These are phyloP conservation scores for Patella pellucida DNA, from an alignment of 2,888 invertebrate genomes.

Conservation along the genomic window DNA sequence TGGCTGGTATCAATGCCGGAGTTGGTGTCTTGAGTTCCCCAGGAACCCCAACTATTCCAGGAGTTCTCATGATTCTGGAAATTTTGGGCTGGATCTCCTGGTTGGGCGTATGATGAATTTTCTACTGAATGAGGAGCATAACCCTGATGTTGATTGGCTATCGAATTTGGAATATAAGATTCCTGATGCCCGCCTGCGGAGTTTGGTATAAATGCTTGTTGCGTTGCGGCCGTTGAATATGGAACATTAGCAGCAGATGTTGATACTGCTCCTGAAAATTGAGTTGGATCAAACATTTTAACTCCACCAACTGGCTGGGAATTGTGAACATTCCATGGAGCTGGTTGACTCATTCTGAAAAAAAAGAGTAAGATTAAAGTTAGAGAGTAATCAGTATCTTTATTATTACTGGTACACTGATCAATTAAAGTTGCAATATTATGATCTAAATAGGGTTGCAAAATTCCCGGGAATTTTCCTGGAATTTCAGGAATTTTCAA, in stretches of 20 bases:
- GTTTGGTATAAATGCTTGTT: not conserved
- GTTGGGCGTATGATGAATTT: too few species aligned
- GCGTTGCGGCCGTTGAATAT: not conserved
- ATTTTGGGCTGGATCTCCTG: not conserved
- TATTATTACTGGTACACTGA: too few species aligned
- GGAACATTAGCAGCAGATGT: not conserved
- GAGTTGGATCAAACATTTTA: conserved; percentile 55
- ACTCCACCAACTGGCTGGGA: conserved; percentile 37
- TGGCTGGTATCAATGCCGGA: not conserved
- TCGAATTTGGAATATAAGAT: conserved; percentile 13
- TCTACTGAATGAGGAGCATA: too few species aligned
- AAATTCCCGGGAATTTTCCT: too few species aligned
- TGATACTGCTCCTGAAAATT: conserved; percentile 38
- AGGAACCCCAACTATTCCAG: conserved; percentile 18
- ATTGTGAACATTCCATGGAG: conserved; percentile 36
- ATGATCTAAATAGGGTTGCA: too few species aligned
- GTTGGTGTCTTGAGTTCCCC: conserved; percentile 10
- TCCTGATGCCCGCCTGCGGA: not conserved
- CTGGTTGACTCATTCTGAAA: conserved; percentile 50
- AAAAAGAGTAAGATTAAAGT: not conserved
- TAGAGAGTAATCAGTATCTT: too few species aligned
- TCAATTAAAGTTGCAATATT: too few species aligned
- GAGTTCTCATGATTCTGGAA: conserved; percentile 14
- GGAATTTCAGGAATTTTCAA: too few species aligned
- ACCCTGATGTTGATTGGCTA: not conserved